Evolutionary conservation across 2,888 invertebrate species (phyloP), one percentile per base, ranked within the genome.

Genomic region (Lochmaea crataegi): DNA sequence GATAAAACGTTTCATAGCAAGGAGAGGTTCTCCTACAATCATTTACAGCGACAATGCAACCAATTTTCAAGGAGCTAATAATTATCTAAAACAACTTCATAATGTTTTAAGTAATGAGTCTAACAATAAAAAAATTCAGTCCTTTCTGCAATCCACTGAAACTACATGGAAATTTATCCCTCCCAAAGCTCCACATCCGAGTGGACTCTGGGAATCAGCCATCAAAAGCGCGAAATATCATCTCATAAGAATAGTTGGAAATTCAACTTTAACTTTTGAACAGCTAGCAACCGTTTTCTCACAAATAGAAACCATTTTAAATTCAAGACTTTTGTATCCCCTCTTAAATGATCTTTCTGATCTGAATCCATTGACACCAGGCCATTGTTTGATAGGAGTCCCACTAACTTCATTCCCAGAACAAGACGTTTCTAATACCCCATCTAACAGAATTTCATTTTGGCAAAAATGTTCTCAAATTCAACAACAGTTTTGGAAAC

Each of bases 401-500:
- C 53, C 51, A 14, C 51, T 53, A 14, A 32, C 12, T 6, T n/a
- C 26, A n/a, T 60, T 38, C 11, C 38, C 38, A 32, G 60, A 60
- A 32, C 22, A 38, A 60, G 38, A 60, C n/a, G n/a, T 38, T 14
- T 4, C 48, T 22, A 51, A 65, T 26, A 48, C 48, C 14, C 48
- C 48, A 12, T 4, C 12, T 14, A 48, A 48, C 4, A 12, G 12
- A 48, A 4, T 48, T 14, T 14, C 12, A 48, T 14, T 14, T 14
- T 48, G 48, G 48, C 48, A 48, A 14, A 9, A 14, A 14, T 48
- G 48, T 26, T 53, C 11, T 11, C 51, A 38, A 14, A 32, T 65
- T n/a, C 51, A 65, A 32, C 65, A 65, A 65, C 22, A 22, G 26
- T 65, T 45, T 53, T 65, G 53, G 65, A 51, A 45, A 51, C 48